Conservation (phyloP, 2,888 invertebrate genomes). For the Heliconius ethilla region DNA sequence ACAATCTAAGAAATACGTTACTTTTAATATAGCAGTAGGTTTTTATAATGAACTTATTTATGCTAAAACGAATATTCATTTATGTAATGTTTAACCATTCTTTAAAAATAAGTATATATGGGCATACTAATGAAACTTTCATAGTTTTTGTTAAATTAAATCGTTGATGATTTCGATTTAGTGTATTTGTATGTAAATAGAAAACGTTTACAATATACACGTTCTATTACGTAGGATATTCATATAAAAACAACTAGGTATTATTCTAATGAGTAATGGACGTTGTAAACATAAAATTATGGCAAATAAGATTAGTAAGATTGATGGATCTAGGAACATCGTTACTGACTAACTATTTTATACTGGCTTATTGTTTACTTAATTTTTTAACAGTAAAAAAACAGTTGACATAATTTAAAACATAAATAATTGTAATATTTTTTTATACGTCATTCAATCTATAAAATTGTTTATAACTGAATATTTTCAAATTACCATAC, state of each 20-base stretch:
- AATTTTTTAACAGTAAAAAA: background rate
- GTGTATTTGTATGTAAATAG: background rate
- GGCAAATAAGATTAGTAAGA: background rate
- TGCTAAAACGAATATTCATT: background rate
- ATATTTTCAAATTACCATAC: too few relatives aligned
- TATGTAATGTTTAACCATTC: background rate
- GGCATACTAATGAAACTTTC: background rate
- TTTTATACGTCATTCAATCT: background rate
- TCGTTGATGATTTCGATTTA: too few relatives aligned
- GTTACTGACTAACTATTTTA: background rate
- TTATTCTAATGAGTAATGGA: constrained; percentile 3
- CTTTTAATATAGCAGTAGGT: background rate
- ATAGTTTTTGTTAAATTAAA: background rate
- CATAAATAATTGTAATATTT: background rate
- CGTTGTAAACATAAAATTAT: background rate
- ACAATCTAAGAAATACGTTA: background rate
- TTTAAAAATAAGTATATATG: background rate
- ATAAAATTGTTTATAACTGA: background rate
- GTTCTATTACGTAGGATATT: background rate
- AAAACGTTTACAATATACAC: background rate
- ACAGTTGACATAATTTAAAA: background rate
- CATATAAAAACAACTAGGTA: background rate
- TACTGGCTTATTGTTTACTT: background rate
- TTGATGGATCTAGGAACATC: background rate
- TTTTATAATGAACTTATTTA: background rate